Conservation (phyloP, 1,140 invertebrate species). For the Hylaeus anthracinus region DNA sequence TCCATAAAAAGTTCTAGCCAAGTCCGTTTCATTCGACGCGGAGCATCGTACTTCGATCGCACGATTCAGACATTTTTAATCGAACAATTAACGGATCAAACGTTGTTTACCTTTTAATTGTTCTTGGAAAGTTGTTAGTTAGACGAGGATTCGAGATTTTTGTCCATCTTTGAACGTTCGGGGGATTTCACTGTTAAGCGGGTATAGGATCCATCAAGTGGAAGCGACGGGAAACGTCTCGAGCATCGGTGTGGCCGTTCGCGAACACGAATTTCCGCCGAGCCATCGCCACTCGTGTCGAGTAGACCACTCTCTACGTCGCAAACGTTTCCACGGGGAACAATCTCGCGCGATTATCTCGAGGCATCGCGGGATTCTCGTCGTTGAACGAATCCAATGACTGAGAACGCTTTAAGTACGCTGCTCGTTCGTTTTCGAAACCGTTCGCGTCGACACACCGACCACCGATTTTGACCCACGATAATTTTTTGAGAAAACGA, state of each 20-base stretch:
- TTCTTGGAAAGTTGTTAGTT: too few relatives aligned
- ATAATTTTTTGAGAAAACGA: neutral
- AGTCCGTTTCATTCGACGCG: too few relatives aligned
- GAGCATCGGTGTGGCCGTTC: neutral
- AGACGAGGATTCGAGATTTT: too few relatives aligned
- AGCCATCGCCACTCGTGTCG: conserved; percentile 13
- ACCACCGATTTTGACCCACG: neutral
- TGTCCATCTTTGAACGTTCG: too few relatives aligned
- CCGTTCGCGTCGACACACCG: neutral
- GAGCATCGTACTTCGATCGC: too few relatives aligned
- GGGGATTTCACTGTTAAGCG: too few relatives aligned
- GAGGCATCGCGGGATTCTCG: neutral
- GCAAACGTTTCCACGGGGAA: neutral
- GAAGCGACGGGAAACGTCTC: conserved; percentile 23
- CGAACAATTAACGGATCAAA: too few relatives aligned
- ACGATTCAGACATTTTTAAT: too few relatives aligned
- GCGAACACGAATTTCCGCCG: neutral
- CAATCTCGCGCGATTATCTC: neutral
- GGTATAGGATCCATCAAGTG: conserved; percentile 4
- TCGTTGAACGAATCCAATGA: too few relatives aligned
- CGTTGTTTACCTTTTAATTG: too few relatives aligned
- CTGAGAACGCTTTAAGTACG: neutral
- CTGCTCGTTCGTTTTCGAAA: neutral
- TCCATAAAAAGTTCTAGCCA: too few relatives aligned
- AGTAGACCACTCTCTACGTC: neutral